A percentile compares a stretch with the other conserved stretches of the same genome.
These are phyloP conservation scores for Aethes cnicana DNA, from an alignment of 2,888 invertebrate genomes.

Conservation along the genomic window DNA sequence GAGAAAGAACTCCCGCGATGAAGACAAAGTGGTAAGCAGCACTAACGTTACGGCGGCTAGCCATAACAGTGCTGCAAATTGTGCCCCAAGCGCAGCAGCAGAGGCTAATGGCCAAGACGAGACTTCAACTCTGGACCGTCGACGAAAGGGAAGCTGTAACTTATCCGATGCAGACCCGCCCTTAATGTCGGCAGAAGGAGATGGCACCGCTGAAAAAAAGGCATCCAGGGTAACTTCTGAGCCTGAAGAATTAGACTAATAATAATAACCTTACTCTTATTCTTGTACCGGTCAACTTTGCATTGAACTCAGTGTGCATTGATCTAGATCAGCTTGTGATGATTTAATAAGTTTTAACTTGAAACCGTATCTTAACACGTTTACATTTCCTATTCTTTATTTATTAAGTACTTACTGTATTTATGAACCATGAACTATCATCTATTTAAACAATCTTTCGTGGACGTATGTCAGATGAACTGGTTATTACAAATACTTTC, in stretches of 20 bases:
- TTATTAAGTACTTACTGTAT: too few species aligned
- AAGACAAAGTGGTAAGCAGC: constrained; percentile 43
- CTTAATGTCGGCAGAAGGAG: constrained; percentile 35
- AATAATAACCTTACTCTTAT: constrained; percentile 42
- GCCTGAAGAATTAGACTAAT: constrained; percentile 67
- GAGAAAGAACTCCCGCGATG: constrained; percentile 51
- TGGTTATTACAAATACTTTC: too few species aligned
- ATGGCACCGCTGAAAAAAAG: constrained; percentile 38
- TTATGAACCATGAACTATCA: too few species aligned
- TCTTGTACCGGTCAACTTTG: constrained; percentile 45
- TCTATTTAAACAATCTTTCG: too few species aligned
- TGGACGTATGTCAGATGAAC: too few species aligned
- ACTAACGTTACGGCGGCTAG: constrained; percentile 43
- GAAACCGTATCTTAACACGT: too few species aligned
- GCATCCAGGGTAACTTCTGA: constrained; percentile 62
- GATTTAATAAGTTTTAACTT: constrained; percentile 27
- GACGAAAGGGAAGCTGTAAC: constrained; percentile 53
- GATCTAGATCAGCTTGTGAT: constrained; percentile 24
- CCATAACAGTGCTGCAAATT: constrained; percentile 27
- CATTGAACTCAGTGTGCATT: constrained; percentile 33
- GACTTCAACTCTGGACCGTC: constrained; percentile 63
- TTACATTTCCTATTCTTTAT: too few species aligned
- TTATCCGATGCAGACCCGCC: constrained; percentile 48
- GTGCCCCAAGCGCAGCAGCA: constrained; percentile 6
- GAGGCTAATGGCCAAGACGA: constrained; percentile 41